These are phyloP conservation scores for Lepilemur ruficaudatus DNA, from an alignment of 2,797 vertebrate species.

Conservation along the genomic window DNA sequence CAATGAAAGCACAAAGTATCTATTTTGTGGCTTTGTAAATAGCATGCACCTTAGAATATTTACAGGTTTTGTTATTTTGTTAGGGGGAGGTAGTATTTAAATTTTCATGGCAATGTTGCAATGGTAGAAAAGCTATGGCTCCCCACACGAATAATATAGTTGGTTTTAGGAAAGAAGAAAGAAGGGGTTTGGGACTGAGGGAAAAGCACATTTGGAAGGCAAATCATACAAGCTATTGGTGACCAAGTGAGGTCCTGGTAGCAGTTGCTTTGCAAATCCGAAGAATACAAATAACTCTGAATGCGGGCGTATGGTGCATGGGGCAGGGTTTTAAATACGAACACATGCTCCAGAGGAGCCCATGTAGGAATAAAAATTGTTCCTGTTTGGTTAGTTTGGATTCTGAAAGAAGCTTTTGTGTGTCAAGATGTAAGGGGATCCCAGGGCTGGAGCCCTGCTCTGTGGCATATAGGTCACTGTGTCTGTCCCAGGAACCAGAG, in stretches of 20 bases:
- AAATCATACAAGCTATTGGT: conserved; percentile 57
- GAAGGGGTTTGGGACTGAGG: neutral
- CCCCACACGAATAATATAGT: neutral
- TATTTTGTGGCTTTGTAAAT: conserved; percentile 65
- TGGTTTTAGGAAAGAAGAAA: neutral
- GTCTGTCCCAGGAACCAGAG: conserved; percentile 83
- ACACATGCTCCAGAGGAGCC: conserved; percentile 85
- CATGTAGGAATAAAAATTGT: conserved; percentile 81
- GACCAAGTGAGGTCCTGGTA: conserved; percentile 65
- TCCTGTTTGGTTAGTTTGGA: conserved; percentile 87
- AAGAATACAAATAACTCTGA: conserved; percentile 82
- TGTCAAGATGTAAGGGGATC: conserved; percentile 84
- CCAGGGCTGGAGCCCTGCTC: conserved; percentile 82
- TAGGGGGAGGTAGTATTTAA: neutral
- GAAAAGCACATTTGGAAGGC: conserved; percentile 35
- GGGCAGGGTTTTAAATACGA: conserved; percentile 87
- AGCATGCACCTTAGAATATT: conserved; percentile 67
- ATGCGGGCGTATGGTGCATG: conserved; percentile 80
- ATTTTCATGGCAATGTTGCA: conserved; percentile 22
- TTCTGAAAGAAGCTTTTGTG: conserved; percentile 91
- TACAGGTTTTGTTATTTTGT: neutral
- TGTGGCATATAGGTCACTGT: conserved; percentile 81
- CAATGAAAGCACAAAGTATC: conserved; percentile 47
- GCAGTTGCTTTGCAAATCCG: conserved; percentile 70
- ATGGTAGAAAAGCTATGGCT: conserved; percentile 59